phyloP scores from a whole-genome alignment of 1,140 invertebrate species.

The Euura lappo region DNA sequence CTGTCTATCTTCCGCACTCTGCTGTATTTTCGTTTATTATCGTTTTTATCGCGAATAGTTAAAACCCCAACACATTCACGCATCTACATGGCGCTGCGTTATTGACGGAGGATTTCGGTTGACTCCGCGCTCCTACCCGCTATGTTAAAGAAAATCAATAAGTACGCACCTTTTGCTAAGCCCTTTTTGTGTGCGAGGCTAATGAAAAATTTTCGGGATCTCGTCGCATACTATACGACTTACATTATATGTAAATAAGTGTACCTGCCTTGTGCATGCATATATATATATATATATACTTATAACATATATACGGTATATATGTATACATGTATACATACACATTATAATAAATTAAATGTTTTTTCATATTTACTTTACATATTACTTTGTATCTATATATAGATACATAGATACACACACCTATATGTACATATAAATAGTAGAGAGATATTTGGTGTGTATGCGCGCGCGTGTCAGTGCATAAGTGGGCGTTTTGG shows the following conservation, averaged over 20 bases:
- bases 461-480: conserved; percentile 8
- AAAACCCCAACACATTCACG: not conserved
- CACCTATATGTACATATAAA: not conserved
- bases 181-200: not conserved
- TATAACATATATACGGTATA: too few relatives aligned
- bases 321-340: too few relatives aligned
- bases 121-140: not conserved
- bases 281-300: too few relatives aligned
- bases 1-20: too few relatives aligned
- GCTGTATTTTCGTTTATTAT: too few relatives aligned
- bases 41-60: not conserved
- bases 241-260: too few relatives aligned
- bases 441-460: conserved; percentile 20
- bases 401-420: not conserved
- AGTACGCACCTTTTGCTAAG: not conserved
- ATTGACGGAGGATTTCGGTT: not conserved
- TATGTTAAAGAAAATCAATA: not conserved
- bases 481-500: conserved; percentile 26
- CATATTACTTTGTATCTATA: too few relatives aligned
- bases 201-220: not conserved
- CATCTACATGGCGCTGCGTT: not conserved
- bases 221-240: too few relatives aligned
- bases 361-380: too few relatives aligned
- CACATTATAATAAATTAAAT: too few relatives aligned
- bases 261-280: too few relatives aligned